phyloP scores from a whole-genome alignment of 1,140 invertebrate genomes.

The Drosophila saltans region DNA sequence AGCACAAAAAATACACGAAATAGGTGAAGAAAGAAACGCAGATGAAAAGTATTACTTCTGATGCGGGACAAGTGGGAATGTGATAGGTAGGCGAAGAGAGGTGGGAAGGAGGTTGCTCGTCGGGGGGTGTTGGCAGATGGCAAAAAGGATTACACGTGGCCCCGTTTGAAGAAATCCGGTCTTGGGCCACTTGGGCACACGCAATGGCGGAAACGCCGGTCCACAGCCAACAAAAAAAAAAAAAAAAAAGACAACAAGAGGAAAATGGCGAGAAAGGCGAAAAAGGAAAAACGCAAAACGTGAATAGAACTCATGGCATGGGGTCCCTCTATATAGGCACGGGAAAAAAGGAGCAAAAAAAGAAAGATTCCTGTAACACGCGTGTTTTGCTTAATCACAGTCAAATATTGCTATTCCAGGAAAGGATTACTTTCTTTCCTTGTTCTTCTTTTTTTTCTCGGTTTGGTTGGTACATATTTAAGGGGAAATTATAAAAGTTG shows the following conservation, averaged over 20 bases:
- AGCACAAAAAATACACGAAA: slow-evolving; percentile 11
- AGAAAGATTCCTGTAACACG: slow-evolving; percentile 23
- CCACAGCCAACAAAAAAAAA: slow-evolving; percentile 25
- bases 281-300: slow-evolving; percentile 3
- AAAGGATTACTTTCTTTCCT: slow-evolving; percentile 3
- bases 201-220: slow-evolving; percentile 60
- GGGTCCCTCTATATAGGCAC: background rate
- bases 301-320: slow-evolving; percentile 3
- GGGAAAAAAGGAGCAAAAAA: background rate
- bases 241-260: slow-evolving; percentile 38
- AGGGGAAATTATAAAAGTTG: background rate
- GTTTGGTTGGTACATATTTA: background rate
- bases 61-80: slow-evolving; percentile 25
- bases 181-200: slow-evolving; percentile 71
- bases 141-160: slow-evolving; percentile 70
- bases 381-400: slow-evolving; percentile 32
- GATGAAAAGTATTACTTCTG: slow-evolving; percentile 3
- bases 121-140: slow-evolving; percentile 33
- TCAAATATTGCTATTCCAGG: slow-evolving; percentile 1
- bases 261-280: background rate
- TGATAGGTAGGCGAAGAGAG: background rate
- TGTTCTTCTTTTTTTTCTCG: background rate
- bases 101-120: background rate
- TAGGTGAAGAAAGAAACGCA: slow-evolving; percentile 15
- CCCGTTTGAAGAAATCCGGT: slow-evolving; percentile 48